phyloP scores from a whole-genome alignment of 2,888 invertebrate species.

The Eupithecia inturbata region DNA sequence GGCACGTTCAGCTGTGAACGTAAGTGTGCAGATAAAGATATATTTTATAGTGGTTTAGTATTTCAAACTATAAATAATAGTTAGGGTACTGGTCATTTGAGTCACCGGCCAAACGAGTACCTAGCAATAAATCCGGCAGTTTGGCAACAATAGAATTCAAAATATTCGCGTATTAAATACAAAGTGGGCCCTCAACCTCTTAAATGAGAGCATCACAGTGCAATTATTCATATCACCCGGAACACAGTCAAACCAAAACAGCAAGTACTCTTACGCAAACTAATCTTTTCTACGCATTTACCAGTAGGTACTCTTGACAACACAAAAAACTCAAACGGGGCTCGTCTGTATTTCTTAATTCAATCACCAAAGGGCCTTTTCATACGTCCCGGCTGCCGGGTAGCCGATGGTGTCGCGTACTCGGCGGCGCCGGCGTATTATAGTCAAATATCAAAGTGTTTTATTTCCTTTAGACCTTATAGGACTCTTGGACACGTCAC shows the following conservation, averaged over 20 bases:
- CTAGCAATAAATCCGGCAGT: conserved; percentile 25
- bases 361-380: too few species aligned
- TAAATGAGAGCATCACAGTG: conserved; percentile 40
- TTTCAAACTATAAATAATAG: conserved; percentile 1
- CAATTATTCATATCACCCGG: conserved; percentile 42
- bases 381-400: too few species aligned
- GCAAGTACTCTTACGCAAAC: conserved; percentile 18
- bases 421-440: too few species aligned
- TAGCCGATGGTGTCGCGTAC: too few species aligned
- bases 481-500: too few species aligned
- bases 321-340: too few species aligned
- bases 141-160: conserved; percentile 34
- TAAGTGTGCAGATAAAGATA: neutral
- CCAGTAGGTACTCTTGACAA: too few species aligned
- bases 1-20: neutral
- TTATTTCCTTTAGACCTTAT: too few species aligned
- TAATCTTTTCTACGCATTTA: too few species aligned
- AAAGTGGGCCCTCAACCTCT: conserved; percentile 40
- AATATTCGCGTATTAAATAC: conserved; percentile 35
- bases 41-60: neutral
- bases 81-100: conserved; percentile 13
- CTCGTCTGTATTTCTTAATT: too few species aligned
- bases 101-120: conserved; percentile 14
- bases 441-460: too few species aligned
- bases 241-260: conserved; percentile 7